Percentiles rank a stretch among this genome's conserved stretches.
These are phyloP conservation scores for Trichomycterus rosablanca DNA, from an alignment of 2,113 vertebrate genomes.

Conservation along the genomic window DNA sequence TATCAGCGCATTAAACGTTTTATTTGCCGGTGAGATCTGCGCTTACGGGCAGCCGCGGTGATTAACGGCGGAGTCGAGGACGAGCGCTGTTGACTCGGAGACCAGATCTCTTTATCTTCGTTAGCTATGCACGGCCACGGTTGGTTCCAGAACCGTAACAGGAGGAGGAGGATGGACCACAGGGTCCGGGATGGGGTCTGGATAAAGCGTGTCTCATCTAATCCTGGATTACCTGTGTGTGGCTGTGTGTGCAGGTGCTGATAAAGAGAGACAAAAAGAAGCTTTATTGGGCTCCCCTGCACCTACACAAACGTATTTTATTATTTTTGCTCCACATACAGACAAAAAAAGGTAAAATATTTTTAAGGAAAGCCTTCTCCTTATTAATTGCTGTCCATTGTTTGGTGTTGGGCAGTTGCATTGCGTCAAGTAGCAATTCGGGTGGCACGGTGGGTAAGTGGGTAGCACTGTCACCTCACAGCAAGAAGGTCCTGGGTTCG, in stretches of 20 bases:
- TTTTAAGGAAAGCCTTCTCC: too few species aligned
- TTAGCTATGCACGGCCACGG: conserved; percentile 60
- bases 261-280: conserved; percentile 21
- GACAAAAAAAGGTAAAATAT: conserved; percentile 16
- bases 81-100: conserved; percentile 59
- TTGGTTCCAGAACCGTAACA: conserved; percentile 44
- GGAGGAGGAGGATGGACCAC: conserved; percentile 45
- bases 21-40: conserved; percentile 38
- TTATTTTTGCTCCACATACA: conserved; percentile 29
- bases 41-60: conserved; percentile 50
- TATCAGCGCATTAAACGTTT: conserved; percentile 33
- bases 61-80: conserved; percentile 29
- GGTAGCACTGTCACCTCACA: too few species aligned
- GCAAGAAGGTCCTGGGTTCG: too few species aligned
- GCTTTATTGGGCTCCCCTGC: conserved; percentile 22
- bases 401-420: too few species aligned
- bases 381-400: too few species aligned
- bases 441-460: too few species aligned
- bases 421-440: too few species aligned
- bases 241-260: conserved; percentile 9
- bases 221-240: conserved; percentile 60
- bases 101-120: conserved; percentile 61
- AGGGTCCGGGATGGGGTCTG: conserved; percentile 22
- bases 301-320: conserved; percentile 25
- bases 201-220: conserved; percentile 38